Evolutionary conservation across 2,797 vertebrate species (phyloP), one percentile per base, ranked within the genome.

Genomic region (Cyprinella venusta): DNA sequence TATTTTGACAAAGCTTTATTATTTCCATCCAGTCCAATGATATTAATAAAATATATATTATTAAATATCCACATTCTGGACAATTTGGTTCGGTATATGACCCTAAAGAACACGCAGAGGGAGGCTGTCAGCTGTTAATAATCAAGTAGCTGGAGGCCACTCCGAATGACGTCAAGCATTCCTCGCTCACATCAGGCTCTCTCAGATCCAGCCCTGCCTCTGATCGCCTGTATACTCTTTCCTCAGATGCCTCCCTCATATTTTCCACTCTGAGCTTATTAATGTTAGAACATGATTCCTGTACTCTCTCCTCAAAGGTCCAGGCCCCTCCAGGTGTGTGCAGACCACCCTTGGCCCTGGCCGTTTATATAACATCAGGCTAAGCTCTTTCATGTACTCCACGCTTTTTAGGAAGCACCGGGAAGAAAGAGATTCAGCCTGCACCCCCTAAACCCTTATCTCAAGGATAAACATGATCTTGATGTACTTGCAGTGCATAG

Each of bases 121-220:
- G 72, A 40, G 85, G 64, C 61, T 86, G 88, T 87, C 88, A 87
- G 84, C 85, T 89, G 87, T 83, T 87, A 86, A 85, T 87, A 88
- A 89, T 89, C 83, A 85, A 81, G 85, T 84, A 79, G 87, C 88
- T 87, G 78, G 81, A 81, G 88, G 87, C 84, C 83, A 69, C 36
- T 65, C 64, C 13, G 18, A 72, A 70, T 90, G 90, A 90, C 88
- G 88, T 89, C 90, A 89, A 87, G 33, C 88, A 85, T 85, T 88
- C 82, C 87, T 76, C 42, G 78, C 76, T 88, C 86, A 83, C 87
- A 86, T 84, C 89, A 82, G 45, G 87, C 79, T 75, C 24, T 72
- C 71, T 84, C 76, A 88, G 83, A 88, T 88, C 85, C 40, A 79
- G 69, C 76, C 42, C 78, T 61, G 65, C 69, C 50, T 56, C 59